A percentile compares a stretch with the other conserved stretches of the same genome.
These are phyloP conservation scores for Philopotamus ludificatus DNA, from an alignment of 1,140 invertebrate species.

Conservation along the genomic window DNA sequence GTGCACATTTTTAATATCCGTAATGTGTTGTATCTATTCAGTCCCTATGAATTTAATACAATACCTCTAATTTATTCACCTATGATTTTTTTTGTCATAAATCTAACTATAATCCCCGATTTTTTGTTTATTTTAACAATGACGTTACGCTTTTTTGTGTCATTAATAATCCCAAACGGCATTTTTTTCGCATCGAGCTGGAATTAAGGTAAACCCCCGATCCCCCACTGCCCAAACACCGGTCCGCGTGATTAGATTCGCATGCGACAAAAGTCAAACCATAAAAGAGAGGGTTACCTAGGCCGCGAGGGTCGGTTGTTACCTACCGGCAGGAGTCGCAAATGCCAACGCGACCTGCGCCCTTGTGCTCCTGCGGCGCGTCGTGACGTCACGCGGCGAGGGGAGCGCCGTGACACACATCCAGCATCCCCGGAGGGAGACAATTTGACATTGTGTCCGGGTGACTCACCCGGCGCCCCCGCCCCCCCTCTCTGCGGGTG, in stretches of 20 bases:
- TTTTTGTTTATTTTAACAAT: neutral
- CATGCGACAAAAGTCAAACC: conserved; percentile 39
- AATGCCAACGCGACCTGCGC: conserved; percentile 9
- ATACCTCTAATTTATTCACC: too few relatives aligned
- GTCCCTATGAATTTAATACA: too few relatives aligned
- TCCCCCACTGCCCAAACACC: neutral
- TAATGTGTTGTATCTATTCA: too few relatives aligned
- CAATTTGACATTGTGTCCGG: conserved; percentile 39
- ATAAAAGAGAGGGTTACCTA: conserved; percentile 36
- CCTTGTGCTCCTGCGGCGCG: neutral
- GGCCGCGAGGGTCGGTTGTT: neutral
- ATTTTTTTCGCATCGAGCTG: too few relatives aligned
- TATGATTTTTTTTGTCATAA: neutral
- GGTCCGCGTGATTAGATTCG: conserved; percentile 27
- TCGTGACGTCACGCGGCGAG: conserved; percentile 15
- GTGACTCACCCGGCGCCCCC: conserved; percentile 13
- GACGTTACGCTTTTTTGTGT: neutral
- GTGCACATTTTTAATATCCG: too few relatives aligned
- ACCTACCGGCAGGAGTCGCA: conserved; percentile 8
- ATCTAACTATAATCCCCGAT: neutral
- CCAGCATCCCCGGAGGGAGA: conserved; percentile 37
- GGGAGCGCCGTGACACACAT: conserved; percentile 38
- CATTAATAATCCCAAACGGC: too few relatives aligned
- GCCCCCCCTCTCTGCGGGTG: conserved; percentile 13
- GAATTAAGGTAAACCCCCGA: neutral